Base-by-base conservation (phyloP, 2,888 invertebrate species). In the Anaspis maculata region DNA sequence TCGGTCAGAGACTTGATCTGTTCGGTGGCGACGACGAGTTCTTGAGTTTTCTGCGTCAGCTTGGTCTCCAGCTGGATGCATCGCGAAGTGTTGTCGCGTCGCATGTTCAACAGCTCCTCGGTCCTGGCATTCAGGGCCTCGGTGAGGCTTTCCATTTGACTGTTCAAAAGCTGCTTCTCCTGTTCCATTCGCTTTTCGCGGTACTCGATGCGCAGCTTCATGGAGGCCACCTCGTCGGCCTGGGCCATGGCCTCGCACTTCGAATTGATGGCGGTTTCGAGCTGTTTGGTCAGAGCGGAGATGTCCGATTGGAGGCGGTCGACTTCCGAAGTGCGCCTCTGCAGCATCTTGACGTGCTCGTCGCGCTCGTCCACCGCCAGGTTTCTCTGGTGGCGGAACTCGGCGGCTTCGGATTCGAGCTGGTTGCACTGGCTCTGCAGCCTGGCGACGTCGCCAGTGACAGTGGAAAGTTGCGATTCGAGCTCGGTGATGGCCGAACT, bases 181-280 rank as follows among this genome's bases (percentile, higher is more conserved):
- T 87, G 83, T 51, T 88, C 85, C 52, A 91, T 71, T 12, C 87
- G 76, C 53, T 84, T 84, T 63, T 91, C 90, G 51, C 83, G 84
- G 61, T 79, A 83, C 54, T 83, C 83, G 13, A 89, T 62, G 7
- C 80, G 75, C 34, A 86, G 70, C 66, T 89, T 85, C 59, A 81
- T 81, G 43, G 85, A 82, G 49, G 82, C 77, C 22, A 88, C 73
- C 66, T 90, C 90, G 62, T 89, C 86, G 37, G 80, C 72, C 45
- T 83, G 75, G 3, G 82, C 77, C 29, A 89, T 62, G 1, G 87
- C 86, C 64, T 89, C 85, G 67, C 86, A 88, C 68, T 90, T 91
- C 2, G 83, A 76, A 48, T 78, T 75, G 40, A 87, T 79, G 13
- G 89, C 83, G 29, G 73, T 62, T 48, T 81, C 76, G 19, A 92